These are phyloP conservation scores for Sebastes hubbsi DNA, from an alignment of 2,797 vertebrate genomes.

Conservation along the genomic window DNA sequence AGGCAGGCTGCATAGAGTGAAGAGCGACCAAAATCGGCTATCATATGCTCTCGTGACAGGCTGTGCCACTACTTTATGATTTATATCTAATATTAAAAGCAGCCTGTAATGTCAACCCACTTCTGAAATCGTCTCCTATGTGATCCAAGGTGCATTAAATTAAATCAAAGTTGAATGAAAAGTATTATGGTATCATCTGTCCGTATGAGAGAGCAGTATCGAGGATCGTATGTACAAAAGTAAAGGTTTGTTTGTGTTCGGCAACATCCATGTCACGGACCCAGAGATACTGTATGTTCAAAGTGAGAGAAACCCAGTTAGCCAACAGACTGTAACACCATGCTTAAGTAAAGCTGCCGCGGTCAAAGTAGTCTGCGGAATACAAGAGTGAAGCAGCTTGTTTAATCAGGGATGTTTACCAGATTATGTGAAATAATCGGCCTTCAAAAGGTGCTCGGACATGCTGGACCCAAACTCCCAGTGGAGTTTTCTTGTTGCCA, in stretches of 20 bases:
- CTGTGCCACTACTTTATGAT: neutral
- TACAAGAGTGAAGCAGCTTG: slow-evolving; percentile 5
- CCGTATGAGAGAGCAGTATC: neutral
- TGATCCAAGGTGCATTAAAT: neutral
- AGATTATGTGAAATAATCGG: slow-evolving; percentile 40
- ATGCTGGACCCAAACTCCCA: neutral
- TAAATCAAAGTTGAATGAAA: neutral
- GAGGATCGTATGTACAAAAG: neutral
- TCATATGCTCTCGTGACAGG: slow-evolving; percentile 13
- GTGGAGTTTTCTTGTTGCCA: neutral
- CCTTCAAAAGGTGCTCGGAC: slow-evolving; percentile 9
- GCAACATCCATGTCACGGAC: neutral
- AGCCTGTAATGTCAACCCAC: slow-evolving; percentile 11
- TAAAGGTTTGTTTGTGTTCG: neutral
- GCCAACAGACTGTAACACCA: slow-evolving; percentile 23
- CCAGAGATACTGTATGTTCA: neutral
- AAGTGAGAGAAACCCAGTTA: neutral
- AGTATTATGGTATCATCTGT: neutral
- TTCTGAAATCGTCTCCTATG: neutral
- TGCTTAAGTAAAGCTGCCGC: slow-evolving; percentile 29
- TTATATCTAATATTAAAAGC: slow-evolving; percentile 1
- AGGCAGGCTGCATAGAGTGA: neutral
- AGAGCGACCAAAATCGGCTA: neutral
- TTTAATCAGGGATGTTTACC: slow-evolving; percentile 35
- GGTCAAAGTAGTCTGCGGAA: slow-evolving; percentile 14